Evolutionary conservation across 2,888 invertebrate species (phyloP), one percentile per base, ranked within the genome.

Genomic region (Azorinus chamasolen): DNA sequence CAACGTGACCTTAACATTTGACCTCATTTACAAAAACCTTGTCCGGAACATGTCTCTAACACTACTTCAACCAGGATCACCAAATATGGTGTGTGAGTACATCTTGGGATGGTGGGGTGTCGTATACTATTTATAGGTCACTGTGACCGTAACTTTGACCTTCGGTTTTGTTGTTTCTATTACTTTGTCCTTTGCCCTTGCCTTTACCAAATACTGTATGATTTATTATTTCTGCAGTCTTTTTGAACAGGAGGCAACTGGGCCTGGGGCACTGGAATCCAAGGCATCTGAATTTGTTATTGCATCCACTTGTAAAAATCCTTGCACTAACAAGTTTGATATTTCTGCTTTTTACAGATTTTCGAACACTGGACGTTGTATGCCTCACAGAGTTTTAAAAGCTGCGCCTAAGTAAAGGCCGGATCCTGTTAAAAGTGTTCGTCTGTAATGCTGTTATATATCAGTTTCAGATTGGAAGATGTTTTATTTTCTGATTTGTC

Each of bases 401-500:
- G 48, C 20, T 46, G 32, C 27, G 12, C 37, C 20, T 61, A 48
- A 10, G 37, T 61, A 37, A 61, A 58, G n/a, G 14, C 18, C 18
- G 2, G 1, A 25, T 2, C 12, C n/a, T n/a, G n/a, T n/a, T n/a
- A n/a, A n/a, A n/a, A n/a, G n/a, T n/a, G n/a, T n/a, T n/a, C n/a
- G n/a, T n/a, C n/a, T n/a, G n/a, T n/a, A n/a, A 54, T 3, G 32
- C 57, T 22, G 1, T 65, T 65, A n/a, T 48, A 37, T 39, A 57
- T 72, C n/a, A 72, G n/a, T 48, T 54, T 65, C 24, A 72, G 32
- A 43, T 72, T 65, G 6, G 65, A 65, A 16, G 18, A 24, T 18
- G 55, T 59, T 39, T 51, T 66, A 8, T 57, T 43, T 43, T 55
- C 51, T 6, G 62, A 57, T 22, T 37, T 57, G 51, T 66, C 73